Base-by-base conservation (phyloP, 2,797 vertebrate genomes). In the Urosaurus nigricauda region DNA sequence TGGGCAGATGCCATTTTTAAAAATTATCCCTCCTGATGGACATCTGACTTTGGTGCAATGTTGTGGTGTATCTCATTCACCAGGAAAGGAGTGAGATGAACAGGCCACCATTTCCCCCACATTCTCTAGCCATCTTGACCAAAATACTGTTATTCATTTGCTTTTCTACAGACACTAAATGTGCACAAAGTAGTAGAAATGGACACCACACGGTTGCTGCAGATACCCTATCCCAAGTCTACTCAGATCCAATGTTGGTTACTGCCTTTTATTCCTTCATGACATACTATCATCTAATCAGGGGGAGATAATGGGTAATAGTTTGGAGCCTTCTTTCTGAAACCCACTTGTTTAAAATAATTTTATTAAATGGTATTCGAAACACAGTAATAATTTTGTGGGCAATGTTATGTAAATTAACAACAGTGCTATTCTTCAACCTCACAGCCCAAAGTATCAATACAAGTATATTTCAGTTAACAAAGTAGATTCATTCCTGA, bases 321-420 rank as follows among this genome's bases (percentile, higher is more conserved):
- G 24, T 63, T 8, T 2, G 14, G 51, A 2, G 8, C 13, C 29
- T 47, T 47, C 16, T 24, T 12, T 35, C 32, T 56, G 12, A 24
- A 56, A 17, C 29, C 51, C 2, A 29, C 5, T 51, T 51, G n/a
- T 88, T 88, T 68, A 12, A 83, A 75, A 12, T 24, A 2, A 58
- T 60, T 89, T 74, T 85, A 53, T 89, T 60, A 89, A 85, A 80
- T 40, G 16, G 9, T 47, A 60, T 58, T 89, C 85, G 73, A 47
- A 56, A 35, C 35, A 83, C 56, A 58, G n/a, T 47, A 26, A 51
- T 58, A 51, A 12, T 65, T 70, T 73, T 47, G 74, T 84, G 58
- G 19, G 56, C 35, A 63, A 2, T 65, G 3, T 51, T 75, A 16
- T 77, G 14, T 75, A 19, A 1, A 21, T 43, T 60, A 13, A 16